Conservation (phyloP, 2,113 vertebrate species). For the Vidua macroura region DNA sequence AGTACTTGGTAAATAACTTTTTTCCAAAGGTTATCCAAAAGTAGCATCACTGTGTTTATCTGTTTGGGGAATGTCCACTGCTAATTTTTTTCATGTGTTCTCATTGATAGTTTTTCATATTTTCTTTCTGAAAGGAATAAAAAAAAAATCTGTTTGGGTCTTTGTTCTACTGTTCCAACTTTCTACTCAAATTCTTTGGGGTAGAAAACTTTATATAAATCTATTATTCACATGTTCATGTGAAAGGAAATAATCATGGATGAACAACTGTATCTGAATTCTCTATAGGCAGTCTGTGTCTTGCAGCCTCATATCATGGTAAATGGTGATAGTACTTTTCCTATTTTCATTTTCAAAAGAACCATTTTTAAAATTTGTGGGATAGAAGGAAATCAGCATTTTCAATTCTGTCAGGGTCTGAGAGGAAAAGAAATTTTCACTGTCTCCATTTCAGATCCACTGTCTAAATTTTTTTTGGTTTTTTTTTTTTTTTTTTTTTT, state of each 20-base stretch:
- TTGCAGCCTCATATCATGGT: neutral
- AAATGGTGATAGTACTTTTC: neutral
- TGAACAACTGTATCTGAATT: neutral
- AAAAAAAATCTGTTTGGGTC: neutral
- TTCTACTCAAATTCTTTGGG: neutral
- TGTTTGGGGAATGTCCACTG: accelerated
- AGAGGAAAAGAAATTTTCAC: neutral
- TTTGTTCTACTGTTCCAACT: neutral
- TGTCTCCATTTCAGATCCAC: neutral
- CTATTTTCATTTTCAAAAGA: neutral
- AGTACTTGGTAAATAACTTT: neutral
- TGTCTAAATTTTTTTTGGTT: neutral
- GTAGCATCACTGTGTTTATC: neutral
- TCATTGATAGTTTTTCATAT: neutral
- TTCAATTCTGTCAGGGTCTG: neutral
- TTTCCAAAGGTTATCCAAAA: neutral
- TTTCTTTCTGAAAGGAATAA: neutral
- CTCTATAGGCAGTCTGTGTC: neutral
- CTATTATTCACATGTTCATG: neutral
- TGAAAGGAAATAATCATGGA: neutral
- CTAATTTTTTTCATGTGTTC: neutral
- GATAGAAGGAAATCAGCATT: neutral
- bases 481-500: neutral
- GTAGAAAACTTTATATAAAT: neutral
- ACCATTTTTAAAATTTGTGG: neutral